These are phyloP conservation scores for Gastrophryne carolinensis DNA, from an alignment of 2,797 vertebrate genomes.

Conservation along the genomic window DNA sequence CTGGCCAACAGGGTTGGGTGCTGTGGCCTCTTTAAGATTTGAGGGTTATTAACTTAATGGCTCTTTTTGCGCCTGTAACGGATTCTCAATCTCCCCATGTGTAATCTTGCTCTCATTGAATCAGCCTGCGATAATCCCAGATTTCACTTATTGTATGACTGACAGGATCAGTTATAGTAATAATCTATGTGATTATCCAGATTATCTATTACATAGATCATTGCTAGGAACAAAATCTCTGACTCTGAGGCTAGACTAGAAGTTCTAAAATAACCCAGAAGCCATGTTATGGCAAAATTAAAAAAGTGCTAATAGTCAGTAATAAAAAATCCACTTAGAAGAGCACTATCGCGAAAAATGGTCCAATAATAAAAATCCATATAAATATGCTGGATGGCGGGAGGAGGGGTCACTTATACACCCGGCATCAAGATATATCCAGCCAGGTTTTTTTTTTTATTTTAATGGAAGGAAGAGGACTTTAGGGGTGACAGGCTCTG, in stretches of 20 bases:
- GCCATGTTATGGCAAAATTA: not conserved
- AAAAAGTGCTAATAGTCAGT: too few relatives aligned
- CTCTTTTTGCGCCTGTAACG: not conserved
- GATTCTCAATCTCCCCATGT: not conserved
- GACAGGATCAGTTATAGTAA: not conserved
- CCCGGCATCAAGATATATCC: too few relatives aligned
- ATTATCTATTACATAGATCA: slow-evolving; percentile 11
- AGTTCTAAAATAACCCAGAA: not conserved
- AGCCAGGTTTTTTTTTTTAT: too few relatives aligned
- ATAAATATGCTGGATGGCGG: too few relatives aligned
- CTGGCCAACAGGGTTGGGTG: too few relatives aligned
- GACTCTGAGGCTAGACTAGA: not conserved
- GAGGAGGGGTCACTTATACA: too few relatives aligned
- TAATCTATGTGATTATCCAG: slow-evolving; percentile 21
- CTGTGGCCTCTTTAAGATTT: too few relatives aligned
- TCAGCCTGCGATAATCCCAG: slow-evolving; percentile 5
- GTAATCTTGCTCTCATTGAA: not conserved
- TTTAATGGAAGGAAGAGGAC: too few relatives aligned
- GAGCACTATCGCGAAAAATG: too few relatives aligned
- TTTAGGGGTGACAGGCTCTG: too few relatives aligned
- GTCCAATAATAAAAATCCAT: too few relatives aligned
- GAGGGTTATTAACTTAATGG: not conserved
- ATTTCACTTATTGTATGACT: not conserved
- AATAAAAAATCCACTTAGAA: too few relatives aligned
- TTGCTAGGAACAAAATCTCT: not conserved